Evolutionary conservation across 1,140 invertebrate species (phyloP).

Genomic region (Polypedilum pembai): DNA sequence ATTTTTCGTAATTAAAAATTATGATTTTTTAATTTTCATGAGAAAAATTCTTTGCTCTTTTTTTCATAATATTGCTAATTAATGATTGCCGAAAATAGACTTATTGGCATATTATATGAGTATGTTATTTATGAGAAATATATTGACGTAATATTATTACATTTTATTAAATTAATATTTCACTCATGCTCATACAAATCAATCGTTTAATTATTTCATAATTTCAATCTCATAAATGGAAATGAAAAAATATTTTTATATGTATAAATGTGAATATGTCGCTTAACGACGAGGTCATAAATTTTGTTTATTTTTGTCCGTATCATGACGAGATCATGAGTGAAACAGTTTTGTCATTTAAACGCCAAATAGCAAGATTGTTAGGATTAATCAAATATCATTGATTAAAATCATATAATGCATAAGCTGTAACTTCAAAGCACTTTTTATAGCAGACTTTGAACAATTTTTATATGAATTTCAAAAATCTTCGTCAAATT

Average conservation of each 20-base stretch:
- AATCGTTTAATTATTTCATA: conserved; percentile 10
- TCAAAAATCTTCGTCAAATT: too few relatives aligned
- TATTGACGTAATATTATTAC: not conserved
- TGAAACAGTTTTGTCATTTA: conserved; percentile 14
- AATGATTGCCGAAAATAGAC: not conserved
- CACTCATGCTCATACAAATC: not conserved
- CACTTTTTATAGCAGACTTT: too few relatives aligned
- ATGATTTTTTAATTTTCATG: too few relatives aligned
- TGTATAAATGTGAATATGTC: not conserved
- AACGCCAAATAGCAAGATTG: not conserved
- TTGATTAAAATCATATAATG: not conserved
- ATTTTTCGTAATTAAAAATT: too few relatives aligned
- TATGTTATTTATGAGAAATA: not conserved
- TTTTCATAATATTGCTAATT: not conserved
- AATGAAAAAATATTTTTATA: not conserved
- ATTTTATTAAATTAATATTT: not conserved
- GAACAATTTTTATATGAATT: too few relatives aligned
- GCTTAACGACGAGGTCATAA: not conserved
- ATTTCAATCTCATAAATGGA: not conserved
- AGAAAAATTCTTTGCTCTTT: too few relatives aligned
- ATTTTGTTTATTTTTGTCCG: not conserved
- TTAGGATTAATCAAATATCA: not conserved
- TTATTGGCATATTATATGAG: not conserved
- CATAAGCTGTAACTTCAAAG: too few relatives aligned
- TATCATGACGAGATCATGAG: not conserved